Percentiles rank a stretch among this genome's conserved stretches.
phyloP scores from a whole-genome alignment of 1,140 invertebrate genomes.

The Eriocheir sinensis region DNA sequence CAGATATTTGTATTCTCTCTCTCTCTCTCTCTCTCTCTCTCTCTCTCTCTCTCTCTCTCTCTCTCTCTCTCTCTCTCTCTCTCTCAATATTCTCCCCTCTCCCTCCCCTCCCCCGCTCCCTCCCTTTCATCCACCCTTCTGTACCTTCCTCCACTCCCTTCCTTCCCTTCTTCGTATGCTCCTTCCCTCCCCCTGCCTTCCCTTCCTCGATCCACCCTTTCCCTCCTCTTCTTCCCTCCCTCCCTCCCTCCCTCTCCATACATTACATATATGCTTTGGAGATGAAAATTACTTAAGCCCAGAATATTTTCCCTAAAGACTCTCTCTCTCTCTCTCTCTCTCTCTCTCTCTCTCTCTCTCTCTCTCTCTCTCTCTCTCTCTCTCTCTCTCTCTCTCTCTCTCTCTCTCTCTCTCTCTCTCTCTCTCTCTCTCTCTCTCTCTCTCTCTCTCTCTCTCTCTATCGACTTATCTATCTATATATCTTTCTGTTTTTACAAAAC shows the following conservation, averaged over 20 bases:
- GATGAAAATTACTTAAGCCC: background rate
- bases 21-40: too few species aligned
- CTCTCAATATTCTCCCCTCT: background rate
- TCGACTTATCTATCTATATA: too few species aligned
- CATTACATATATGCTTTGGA: constrained; percentile 15
- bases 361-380: constrained; percentile 8
- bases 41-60: too few species aligned
- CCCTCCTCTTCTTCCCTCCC: background rate
- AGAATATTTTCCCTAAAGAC: background rate
- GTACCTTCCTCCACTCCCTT: background rate
- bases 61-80: too few species aligned
- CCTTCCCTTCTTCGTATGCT: background rate
- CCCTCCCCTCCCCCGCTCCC: background rate
- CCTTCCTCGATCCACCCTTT: background rate
- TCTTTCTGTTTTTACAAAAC: too few species aligned
- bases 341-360: too few species aligned
- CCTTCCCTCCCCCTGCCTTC: background rate
- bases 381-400: constrained; percentile 43
- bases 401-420: constrained; percentile 43
- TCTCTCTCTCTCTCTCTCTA: constrained; percentile 27
- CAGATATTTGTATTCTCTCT: too few species aligned
- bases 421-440: constrained; percentile 43
- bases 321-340: too few species aligned
- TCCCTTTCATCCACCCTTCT: background rate
- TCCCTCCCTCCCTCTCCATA: background rate